Conservation (phyloP, 2,888 invertebrate genomes). For the Nezara viridula region DNA sequence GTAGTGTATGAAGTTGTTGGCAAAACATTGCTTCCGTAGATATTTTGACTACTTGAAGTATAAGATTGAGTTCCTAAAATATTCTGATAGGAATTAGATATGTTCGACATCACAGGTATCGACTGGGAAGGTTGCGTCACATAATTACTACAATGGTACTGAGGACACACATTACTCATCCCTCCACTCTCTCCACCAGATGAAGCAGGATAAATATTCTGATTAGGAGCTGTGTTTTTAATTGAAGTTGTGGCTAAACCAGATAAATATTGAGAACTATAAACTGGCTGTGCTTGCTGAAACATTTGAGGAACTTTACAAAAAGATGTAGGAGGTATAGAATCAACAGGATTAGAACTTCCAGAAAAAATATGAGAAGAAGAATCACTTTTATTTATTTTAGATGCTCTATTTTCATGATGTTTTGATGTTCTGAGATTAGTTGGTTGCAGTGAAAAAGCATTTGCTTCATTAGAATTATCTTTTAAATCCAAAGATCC, state of each 20-base stretch:
- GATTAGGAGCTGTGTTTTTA: neutral
- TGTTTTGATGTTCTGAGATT: neutral
- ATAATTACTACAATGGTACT: neutral
- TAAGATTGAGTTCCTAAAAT: constrained; percentile 45
- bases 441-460: neutral
- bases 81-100: constrained; percentile 44
- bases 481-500: constrained; percentile 60
- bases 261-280: neutral
- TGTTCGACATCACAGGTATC: neutral
- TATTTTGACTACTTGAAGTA: constrained; percentile 12
- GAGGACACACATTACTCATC: neutral
- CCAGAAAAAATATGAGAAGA: neutral
- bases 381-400: neutral
- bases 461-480: neutral
- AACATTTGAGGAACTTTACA: neutral
- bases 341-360: neutral
- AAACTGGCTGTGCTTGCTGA: neutral
- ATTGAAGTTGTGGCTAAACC: neutral
- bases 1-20: neutral
- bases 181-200: constrained; percentile 2
- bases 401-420: neutral
- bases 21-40: neutral
- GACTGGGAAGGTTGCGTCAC: neutral
- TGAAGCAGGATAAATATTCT: neutral
- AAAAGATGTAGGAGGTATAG: neutral